phyloP scores from a whole-genome alignment of 2,888 invertebrate genomes.

The Rotaria sp. region DNA sequence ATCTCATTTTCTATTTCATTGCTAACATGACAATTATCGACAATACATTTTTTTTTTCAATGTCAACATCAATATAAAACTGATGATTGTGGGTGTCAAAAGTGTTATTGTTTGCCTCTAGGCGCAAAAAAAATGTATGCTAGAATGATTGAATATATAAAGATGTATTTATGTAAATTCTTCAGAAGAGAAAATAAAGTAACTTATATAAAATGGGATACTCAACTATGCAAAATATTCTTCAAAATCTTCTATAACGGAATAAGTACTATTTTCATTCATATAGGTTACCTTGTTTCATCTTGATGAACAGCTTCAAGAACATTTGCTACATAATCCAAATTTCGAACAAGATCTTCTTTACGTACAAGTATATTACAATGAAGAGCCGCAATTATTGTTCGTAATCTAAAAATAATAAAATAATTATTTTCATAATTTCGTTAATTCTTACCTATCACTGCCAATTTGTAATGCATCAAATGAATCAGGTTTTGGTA shows the following conservation, averaged over 20 bases:
- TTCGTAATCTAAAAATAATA: constrained; percentile 28
- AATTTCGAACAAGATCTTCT: constrained; percentile 79
- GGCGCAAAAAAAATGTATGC: neutral
- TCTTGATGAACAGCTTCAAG: constrained; percentile 85
- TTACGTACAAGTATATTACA: constrained; percentile 29
- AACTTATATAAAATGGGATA: neutral
- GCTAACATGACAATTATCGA: neutral
- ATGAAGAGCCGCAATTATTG: constrained; percentile 37
- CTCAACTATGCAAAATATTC: neutral
- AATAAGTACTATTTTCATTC: neutral
- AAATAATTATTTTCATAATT: neutral
- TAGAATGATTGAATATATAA: neutral
- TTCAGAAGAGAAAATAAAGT: constrained; percentile 41
- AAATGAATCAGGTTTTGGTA: neutral
- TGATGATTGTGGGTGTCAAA: neutral
- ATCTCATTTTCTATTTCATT: neutral
- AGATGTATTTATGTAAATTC: no score
- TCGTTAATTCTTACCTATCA: neutral
- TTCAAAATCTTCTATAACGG: no score
- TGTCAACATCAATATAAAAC: neutral
- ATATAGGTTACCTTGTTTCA: constrained; percentile 71
- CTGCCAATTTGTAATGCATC: neutral
- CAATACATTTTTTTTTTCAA: neutral
- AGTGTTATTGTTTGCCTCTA: no score
- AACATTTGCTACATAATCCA: constrained; percentile 84